Conservation (phyloP, 1,140 invertebrate species). For the Anoplolepis gracilipes region DNA sequence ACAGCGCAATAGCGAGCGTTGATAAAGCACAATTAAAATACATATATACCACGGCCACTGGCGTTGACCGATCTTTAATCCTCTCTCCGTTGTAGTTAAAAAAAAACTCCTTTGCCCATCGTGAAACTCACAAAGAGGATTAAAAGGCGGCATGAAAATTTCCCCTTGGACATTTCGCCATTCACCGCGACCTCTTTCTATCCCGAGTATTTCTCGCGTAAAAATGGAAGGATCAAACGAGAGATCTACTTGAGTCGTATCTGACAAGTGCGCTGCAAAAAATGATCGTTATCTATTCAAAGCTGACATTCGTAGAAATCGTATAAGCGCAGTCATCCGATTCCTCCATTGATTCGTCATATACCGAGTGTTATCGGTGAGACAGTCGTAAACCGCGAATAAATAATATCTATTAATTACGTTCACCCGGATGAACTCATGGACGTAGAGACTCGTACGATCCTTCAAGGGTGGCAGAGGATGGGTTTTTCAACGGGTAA, state of each 20-base stretch:
- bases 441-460: constrained; percentile 45
- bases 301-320: not conserved
- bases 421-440: constrained; percentile 76
- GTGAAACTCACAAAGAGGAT: constrained; percentile 72
- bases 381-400: constrained; percentile 68
- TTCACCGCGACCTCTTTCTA: constrained; percentile 47
- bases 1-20: not conserved
- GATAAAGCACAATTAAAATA: constrained; percentile 71
- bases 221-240: constrained; percentile 13
- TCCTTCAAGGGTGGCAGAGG: constrained; percentile 8
- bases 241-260: not conserved
- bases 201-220: constrained; percentile 62
- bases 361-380: not conserved
- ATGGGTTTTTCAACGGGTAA: constrained; percentile 9
- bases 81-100: constrained; percentile 32
- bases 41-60: constrained; percentile 42
- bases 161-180: constrained; percentile 42
- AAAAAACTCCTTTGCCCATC: constrained; percentile 63
- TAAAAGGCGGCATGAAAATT: constrained; percentile 59
- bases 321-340: no score
- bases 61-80: constrained; percentile 58
- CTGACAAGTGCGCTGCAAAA: not conserved
- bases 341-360: not conserved
- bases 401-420: constrained; percentile 85
- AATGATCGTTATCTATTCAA: not conserved